phyloP scores from a whole-genome alignment of 2,797 vertebrate genomes.

The Jordanella pulchra region DNA sequence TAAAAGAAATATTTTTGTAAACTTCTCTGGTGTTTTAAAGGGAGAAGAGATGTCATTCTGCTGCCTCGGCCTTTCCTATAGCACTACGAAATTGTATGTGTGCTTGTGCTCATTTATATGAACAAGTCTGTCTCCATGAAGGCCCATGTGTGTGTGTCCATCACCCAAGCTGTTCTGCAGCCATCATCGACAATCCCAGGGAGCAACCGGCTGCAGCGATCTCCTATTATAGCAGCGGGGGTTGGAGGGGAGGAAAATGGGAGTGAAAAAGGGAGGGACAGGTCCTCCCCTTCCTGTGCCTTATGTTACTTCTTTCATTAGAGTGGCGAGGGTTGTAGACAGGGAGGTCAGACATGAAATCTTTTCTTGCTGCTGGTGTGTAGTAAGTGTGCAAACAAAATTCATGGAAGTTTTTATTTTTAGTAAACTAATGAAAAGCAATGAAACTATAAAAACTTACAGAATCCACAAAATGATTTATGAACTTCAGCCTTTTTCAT shows the following conservation, averaged over 20 bases:
- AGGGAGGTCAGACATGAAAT: constrained; percentile 65
- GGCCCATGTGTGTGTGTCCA: constrained; percentile 80
- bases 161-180: constrained; percentile 69
- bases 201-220: constrained; percentile 78
- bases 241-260: constrained; percentile 24
- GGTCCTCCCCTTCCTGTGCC: constrained; percentile 58
- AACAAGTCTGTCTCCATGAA: constrained; percentile 59
- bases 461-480: not conserved
- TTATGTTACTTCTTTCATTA: constrained; percentile 65
- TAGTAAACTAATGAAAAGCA: not conserved
- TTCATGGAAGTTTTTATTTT: not conserved
- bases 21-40: constrained; percentile 15
- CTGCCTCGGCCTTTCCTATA: constrained; percentile 59
- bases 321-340: constrained; percentile 67
- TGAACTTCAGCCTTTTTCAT: not conserved
- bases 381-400: constrained; percentile 8
- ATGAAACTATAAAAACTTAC: not conserved
- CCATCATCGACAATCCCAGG: constrained; percentile 75
- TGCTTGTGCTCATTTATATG: constrained; percentile 26
- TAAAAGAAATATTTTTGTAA: constrained; percentile 11
- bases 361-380: constrained; percentile 26
- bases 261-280: constrained; percentile 27
- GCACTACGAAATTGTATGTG: constrained; percentile 36
- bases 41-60: constrained; percentile 37
- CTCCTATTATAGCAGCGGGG: constrained; percentile 83